These are phyloP conservation scores for Schizothorax lantsangensis DNA, from an alignment of 2,797 vertebrate species.

Conservation along the genomic window DNA sequence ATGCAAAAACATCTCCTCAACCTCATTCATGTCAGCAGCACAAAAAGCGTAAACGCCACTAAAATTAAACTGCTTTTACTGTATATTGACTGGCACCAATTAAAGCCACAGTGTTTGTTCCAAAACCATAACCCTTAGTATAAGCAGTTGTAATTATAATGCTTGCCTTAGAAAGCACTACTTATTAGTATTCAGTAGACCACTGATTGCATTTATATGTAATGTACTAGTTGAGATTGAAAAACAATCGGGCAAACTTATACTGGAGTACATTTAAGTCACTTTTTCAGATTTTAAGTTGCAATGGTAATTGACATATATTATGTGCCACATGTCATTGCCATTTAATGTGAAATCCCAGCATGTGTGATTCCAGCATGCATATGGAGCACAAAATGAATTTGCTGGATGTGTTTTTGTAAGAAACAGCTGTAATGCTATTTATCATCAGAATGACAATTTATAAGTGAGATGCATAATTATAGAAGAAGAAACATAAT, in stretches of 20 bases:
- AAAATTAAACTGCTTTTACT: background rate
- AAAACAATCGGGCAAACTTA: background rate
- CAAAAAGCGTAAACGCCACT: background rate
- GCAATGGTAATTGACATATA: background rate
- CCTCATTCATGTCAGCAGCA: background rate
- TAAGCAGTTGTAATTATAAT: background rate
- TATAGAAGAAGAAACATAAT: conserved; percentile 10
- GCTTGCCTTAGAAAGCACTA: background rate
- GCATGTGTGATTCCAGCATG: conserved; percentile 11
- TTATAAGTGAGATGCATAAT: background rate
- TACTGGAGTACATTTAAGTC: background rate
- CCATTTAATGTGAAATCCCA: conserved; percentile 30
- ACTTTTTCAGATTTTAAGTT: background rate
- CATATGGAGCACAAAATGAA: background rate
- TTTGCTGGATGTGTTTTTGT: background rate
- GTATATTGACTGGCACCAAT: background rate
- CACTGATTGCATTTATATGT: background rate
- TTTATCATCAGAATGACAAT: background rate
- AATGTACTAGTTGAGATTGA: background rate
- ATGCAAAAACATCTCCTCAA: background rate
- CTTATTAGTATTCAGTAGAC: background rate
- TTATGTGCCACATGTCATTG: conserved; percentile 1
- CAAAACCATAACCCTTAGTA: background rate
- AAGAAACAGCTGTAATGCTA: conserved; percentile 2
- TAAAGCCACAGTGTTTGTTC: background rate